A percentile compares a stretch with the other conserved stretches of the same genome.
Conservation (phyloP, 1,140 invertebrate species). For the Drosophila takahashii region DNA sequence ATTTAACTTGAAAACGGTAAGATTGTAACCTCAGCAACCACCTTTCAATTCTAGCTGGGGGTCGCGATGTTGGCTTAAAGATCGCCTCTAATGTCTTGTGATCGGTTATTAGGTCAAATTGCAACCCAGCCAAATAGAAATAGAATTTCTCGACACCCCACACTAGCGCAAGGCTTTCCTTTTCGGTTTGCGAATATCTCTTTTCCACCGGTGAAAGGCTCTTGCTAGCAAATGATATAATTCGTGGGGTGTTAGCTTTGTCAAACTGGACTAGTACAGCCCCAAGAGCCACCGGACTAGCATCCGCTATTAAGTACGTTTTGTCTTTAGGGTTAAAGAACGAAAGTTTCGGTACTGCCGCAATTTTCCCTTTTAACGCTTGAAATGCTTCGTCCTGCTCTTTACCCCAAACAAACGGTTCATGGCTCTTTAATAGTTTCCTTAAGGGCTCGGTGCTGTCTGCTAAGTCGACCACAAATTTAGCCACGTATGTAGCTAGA, state of each 20-base stretch:
- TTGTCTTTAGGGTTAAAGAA: neutral
- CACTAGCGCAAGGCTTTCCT: conserved; percentile 11
- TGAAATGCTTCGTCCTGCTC: neutral
- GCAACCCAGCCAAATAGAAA: conserved; percentile 4
- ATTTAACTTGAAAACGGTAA: conserved; percentile 3
- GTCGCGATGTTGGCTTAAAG: too few species aligned
- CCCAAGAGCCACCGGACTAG: neutral
- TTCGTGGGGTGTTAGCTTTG: neutral
- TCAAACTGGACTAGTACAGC: too few species aligned
- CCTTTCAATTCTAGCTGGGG: conserved; percentile 15
- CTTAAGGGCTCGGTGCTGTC: neutral
- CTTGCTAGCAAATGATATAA: conserved; percentile 35
- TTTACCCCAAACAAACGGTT: neutral
- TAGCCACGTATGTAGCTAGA: too few species aligned
- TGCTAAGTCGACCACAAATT: too few species aligned
- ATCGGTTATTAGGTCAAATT: neutral
- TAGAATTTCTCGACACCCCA: conserved; percentile 11
- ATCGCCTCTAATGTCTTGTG: neutral
- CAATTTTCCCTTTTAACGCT: neutral
- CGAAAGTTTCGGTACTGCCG: neutral
- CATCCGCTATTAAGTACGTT: neutral
- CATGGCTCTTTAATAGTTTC: too few species aligned
- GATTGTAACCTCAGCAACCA: conserved; percentile 3
- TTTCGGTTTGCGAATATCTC: conserved; percentile 3
- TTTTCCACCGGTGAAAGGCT: neutral